Percentiles rank a stretch among this genome's conserved stretches.
phyloP scores from a whole-genome alignment of 2,113 vertebrate genomes.

The Sylvilagus bachmani region DNA sequence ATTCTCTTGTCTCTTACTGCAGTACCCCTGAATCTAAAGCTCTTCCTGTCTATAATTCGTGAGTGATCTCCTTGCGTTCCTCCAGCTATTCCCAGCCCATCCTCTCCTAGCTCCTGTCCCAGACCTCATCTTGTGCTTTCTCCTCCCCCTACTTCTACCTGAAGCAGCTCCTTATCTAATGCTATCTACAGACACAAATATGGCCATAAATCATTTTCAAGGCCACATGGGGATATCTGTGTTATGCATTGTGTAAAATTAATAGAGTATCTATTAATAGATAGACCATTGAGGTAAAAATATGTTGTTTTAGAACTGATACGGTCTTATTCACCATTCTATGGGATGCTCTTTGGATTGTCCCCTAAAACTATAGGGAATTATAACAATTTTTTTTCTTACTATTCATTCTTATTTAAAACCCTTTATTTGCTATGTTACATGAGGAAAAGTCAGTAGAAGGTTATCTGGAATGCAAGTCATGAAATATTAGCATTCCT shows the following conservation, averaged over 20 bases:
- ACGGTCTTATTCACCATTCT: background rate
- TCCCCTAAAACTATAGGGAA: background rate
- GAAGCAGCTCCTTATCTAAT: background rate
- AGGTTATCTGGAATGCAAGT: background rate
- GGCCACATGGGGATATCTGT: conserved; percentile 20
- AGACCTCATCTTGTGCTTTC: background rate
- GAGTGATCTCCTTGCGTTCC: background rate
- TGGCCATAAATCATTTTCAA: background rate
- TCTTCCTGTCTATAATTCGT: background rate
- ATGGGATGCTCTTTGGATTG: conserved; percentile 7
- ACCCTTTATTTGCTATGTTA: background rate
- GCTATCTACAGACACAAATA: conserved; percentile 6
- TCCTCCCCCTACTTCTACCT: background rate
- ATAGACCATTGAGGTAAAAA: conserved; percentile 9
- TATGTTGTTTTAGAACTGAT: background rate
- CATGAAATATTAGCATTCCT: background rate
- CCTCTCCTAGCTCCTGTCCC: background rate
- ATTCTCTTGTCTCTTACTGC: background rate
- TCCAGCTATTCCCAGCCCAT: conserved; percentile 10
- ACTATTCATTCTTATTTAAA: background rate
- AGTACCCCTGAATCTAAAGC: background rate
- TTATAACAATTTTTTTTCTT: background rate
- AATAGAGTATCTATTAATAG: background rate
- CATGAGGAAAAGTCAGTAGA: background rate
- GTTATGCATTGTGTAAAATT: background rate